These are phyloP conservation scores for Polyommatus iphigenia DNA, from an alignment of 2,888 invertebrate genomes.

Conservation along the genomic window DNA sequence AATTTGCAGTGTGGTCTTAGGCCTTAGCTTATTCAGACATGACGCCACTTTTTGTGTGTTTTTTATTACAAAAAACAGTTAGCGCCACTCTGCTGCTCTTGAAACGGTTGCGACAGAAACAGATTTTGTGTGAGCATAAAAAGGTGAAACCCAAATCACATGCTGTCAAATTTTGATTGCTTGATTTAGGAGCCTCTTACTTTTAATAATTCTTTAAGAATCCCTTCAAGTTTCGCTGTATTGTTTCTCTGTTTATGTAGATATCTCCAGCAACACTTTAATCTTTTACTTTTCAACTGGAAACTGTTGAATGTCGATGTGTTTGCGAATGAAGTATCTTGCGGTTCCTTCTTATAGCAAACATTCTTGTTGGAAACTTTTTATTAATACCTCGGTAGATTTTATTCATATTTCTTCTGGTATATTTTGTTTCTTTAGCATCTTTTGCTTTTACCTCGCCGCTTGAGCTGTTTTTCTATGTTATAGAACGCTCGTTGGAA, in stretches of 20 bases:
- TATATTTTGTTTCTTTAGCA: conserved; percentile 29
- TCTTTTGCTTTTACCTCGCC: conserved; percentile 11
- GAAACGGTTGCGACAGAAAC: no score
- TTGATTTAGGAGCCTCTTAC: not conserved
- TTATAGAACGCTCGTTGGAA: not conserved
- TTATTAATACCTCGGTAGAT: conserved; percentile 32
- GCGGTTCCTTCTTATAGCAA: conserved; percentile 32
- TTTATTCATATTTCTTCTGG: conserved; percentile 32
- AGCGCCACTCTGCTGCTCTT: not conserved
- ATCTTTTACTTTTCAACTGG: conserved; percentile 26
- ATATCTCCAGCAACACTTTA: conserved; percentile 26
- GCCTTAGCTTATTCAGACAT: not conserved
- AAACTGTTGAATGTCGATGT: not conserved
- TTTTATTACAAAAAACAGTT: not conserved
- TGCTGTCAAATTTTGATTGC: not conserved
- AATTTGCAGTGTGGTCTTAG: no score
- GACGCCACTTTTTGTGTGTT: not conserved
- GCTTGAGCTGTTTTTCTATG: conserved; percentile 7
- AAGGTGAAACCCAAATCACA: not conserved
- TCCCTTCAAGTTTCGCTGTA: not conserved
- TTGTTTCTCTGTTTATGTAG: not conserved
- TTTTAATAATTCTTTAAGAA: not conserved
- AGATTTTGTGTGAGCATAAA: not conserved
- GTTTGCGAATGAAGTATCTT: conserved; percentile 33
- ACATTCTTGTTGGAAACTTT: conserved; percentile 32